Conservation (phyloP, 2,113 vertebrate species). For the Hippopotamus amphibius region DNA sequence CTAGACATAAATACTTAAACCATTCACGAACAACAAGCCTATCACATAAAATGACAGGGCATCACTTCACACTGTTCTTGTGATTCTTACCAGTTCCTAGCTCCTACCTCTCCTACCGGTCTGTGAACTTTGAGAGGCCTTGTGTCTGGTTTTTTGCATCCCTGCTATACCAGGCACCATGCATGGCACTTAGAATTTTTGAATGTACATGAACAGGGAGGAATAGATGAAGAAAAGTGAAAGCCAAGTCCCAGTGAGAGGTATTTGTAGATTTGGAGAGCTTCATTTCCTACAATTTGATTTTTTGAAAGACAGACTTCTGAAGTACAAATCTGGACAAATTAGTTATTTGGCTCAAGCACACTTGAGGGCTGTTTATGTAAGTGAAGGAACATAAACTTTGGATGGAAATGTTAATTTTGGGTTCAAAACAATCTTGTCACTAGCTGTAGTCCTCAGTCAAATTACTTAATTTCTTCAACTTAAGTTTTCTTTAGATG, state of each 20-base stretch:
- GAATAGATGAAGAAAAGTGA: neutral
- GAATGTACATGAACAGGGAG: neutral
- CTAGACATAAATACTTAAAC: neutral
- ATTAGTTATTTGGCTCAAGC: neutral
- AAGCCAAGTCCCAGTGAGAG: neutral
- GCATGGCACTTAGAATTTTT: neutral
- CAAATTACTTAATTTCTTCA: slow-evolving; percentile 25
- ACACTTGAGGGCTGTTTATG: neutral
- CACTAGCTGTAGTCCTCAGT: neutral
- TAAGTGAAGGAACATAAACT: neutral
- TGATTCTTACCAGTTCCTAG: neutral
- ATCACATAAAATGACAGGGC: neutral
- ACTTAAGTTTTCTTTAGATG: neutral
- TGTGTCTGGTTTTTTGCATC: neutral
- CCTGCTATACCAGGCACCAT: neutral
- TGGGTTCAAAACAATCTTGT: neutral
- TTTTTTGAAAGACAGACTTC: neutral
- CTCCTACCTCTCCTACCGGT: neutral
- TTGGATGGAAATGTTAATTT: slow-evolving; percentile 7
- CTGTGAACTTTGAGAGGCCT: neutral
- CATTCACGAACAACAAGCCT: neutral
- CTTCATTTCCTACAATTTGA: neutral
- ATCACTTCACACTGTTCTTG: neutral
- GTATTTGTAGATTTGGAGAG: neutral
- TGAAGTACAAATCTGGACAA: slow-evolving; percentile 4